Conservation (phyloP, 2,113 vertebrate genomes). For the Dascyllus trimaculatus region DNA sequence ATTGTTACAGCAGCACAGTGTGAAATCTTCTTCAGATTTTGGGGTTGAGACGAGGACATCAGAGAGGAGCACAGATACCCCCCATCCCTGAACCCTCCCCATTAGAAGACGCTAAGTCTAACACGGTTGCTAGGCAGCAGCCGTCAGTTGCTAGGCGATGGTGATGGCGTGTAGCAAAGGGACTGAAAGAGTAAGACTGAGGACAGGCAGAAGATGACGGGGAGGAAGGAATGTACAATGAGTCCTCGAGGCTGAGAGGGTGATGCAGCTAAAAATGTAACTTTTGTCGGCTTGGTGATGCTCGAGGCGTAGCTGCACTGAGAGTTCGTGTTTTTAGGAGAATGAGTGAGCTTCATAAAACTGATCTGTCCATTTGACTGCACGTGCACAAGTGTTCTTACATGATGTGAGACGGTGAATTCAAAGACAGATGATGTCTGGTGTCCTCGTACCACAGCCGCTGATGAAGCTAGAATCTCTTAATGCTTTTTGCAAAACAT, state of each 20-base stretch:
- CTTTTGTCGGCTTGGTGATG: not conserved
- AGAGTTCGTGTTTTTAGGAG: too few relatives aligned
- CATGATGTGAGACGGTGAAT: too few relatives aligned
- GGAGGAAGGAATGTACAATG: slow-evolving; percentile 7
- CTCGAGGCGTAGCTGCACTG: too few relatives aligned
- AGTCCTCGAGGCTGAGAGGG: not conserved
- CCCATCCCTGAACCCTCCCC: slow-evolving; percentile 23
- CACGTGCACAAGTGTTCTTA: too few relatives aligned
- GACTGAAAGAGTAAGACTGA: slow-evolving; percentile 46
- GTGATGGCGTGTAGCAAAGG: slow-evolving; percentile 37
- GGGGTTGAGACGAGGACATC: slow-evolving; percentile 24
- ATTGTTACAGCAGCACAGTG: too few relatives aligned
- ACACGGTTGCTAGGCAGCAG: slow-evolving; percentile 79
- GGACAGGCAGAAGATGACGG: slow-evolving; percentile 50
- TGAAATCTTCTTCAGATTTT: not conserved
- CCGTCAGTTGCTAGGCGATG: slow-evolving; percentile 77
- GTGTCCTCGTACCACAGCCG: too few relatives aligned
- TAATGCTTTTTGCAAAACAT: too few relatives aligned
- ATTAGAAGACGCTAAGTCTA: slow-evolving; percentile 34
- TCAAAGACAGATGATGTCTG: too few relatives aligned
- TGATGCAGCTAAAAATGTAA: not conserved
- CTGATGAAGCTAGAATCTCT: too few relatives aligned
- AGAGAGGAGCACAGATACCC: slow-evolving; percentile 21
- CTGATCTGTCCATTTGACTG: too few relatives aligned
- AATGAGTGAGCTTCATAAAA: too few relatives aligned